Evolutionary conservation across 2,113 vertebrate genomes (phyloP).

Genomic region (Gymnocephalus cernua): DNA sequence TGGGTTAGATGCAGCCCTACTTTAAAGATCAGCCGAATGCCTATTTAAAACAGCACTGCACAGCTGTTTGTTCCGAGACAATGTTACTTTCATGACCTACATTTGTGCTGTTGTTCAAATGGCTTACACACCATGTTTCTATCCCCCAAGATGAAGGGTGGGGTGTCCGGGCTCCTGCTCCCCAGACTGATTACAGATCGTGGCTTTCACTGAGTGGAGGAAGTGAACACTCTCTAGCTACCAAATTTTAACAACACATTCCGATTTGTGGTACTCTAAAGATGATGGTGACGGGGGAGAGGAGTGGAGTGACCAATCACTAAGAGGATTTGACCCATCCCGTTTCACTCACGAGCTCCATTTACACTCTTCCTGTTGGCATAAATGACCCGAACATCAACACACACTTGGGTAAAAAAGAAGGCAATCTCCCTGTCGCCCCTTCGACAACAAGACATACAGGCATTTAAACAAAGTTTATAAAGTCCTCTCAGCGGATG

Average conservation of each 20-base stretch:
- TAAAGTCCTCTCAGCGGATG: not conserved
- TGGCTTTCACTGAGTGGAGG: constrained; percentile 52
- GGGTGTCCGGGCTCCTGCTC: constrained; percentile 29
- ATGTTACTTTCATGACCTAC: constrained; percentile 54
- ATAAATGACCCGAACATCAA: constrained; percentile 31
- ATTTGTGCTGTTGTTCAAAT: constrained; percentile 47
- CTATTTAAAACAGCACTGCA: constrained; percentile 16
- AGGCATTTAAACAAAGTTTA: not conserved
- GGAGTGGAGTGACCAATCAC: constrained; percentile 40
- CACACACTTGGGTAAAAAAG: not conserved
- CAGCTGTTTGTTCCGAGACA: constrained; percentile 31
- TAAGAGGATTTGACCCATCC: constrained; percentile 66
- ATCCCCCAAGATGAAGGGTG: constrained; percentile 48
- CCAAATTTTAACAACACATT: constrained; percentile 45
- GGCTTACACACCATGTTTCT: constrained; percentile 22
- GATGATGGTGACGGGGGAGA: constrained; percentile 34
- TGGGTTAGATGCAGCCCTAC: not conserved
- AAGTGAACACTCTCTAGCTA: constrained; percentile 53
- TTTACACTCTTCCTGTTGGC: constrained; percentile 43
- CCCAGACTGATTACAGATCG: constrained; percentile 53
- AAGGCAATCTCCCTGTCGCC: not conserved
- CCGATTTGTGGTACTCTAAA: not conserved
- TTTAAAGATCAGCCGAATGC: not conserved
- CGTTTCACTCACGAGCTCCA: constrained; percentile 44
- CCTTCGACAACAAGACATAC: not conserved